A percentile compares a stretch with the other conserved stretches of the same genome.
Evolutionary conservation across 2,888 invertebrate genomes (phyloP).

Genomic region (Brenthis daphne): DNA sequence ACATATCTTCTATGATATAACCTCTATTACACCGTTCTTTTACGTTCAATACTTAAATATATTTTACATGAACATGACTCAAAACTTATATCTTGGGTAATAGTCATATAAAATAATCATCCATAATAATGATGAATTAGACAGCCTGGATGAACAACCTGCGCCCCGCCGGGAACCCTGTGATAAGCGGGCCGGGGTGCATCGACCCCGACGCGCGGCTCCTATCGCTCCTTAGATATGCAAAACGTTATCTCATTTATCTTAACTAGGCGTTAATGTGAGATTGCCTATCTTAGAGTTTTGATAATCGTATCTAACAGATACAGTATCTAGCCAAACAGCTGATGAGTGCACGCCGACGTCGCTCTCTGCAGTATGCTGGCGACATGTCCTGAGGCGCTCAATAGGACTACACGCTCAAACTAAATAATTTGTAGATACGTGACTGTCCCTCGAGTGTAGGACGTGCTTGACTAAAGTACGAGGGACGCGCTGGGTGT

Average conservation of each 20-base stretch:
- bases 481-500: slow-evolving; percentile 48
- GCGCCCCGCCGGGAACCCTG: slow-evolving; percentile 14
- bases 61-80: background rate
- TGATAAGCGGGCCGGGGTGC: slow-evolving; percentile 47
- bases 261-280: slow-evolving; percentile 79
- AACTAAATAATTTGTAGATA: slow-evolving; percentile 7
- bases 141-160: background rate
- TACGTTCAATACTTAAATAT: background rate
- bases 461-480: slow-evolving; percentile 37
- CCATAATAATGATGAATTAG: background rate
- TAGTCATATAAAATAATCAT: background rate
- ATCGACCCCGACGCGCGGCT: slow-evolving; percentile 62
- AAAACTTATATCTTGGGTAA: no score
- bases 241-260: slow-evolving; percentile 80
- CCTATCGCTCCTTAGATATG: slow-evolving; percentile 73
- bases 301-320: slow-evolving; percentile 75
- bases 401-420: background rate
- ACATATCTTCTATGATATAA: no score
- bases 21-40: no score
- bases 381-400: background rate
- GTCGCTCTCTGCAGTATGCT: background rate
- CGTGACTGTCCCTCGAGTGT: background rate
- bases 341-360: slow-evolving; percentile 46
- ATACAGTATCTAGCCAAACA: slow-evolving; percentile 66
- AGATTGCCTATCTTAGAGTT: slow-evolving; percentile 72